Evolutionary conservation across 1,140 invertebrate genomes (phyloP), one percentile per base, ranked within the genome.

Genomic region (Sitophilus oryzae): DNA sequence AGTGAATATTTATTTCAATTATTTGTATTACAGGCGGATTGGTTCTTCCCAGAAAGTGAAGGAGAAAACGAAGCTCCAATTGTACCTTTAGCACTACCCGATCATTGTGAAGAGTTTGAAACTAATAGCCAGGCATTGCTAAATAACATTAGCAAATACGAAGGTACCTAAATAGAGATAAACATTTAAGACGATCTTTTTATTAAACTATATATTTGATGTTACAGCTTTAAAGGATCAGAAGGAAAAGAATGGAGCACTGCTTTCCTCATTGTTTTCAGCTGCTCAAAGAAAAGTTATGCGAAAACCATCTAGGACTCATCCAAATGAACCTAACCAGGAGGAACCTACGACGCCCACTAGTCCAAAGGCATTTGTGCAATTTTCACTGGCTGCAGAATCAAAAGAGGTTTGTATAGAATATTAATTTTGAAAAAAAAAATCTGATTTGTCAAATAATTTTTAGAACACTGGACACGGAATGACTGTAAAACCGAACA

Each of bases 91-190:
- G 60, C 63, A 23, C 54, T 68, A 23, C 56, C 61, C 47, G 67
- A 62, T 54, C 60, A 59, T 52, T 61, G 57, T 34, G 73, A 74
- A 59, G 74, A 76, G 62, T 70, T 72, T 18, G 77, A 71, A 60
- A 59, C 61, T 2, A 61, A 59, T 51, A 69, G 64, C 56, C 63
- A 64, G 56, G 62, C 64, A 57, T 64, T 65, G 59, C 70, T 86
- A 15, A 79, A 82, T 51, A 86, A 86, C 65, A 82, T 86, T 48
- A 82, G 83, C 20, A 86, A 86, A 76, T 79, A 85, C 52, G 83
- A 84, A 77, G 76, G 80, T 82, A 69, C 14, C 11, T 46, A 15
- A 21, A n/a, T n/a, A n/a, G n/a, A n/a, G n/a, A n/a, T n/a, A n/a
- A n/a, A n/a, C n/a, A n/a, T 2, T 42, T 71, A 66, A 15, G 63